A percentile compares a stretch with the other conserved stretches of the same genome.
These are phyloP conservation scores for Drosophila flavopinicola DNA, from an alignment of 2,888 invertebrate genomes.

Conservation along the genomic window DNA sequence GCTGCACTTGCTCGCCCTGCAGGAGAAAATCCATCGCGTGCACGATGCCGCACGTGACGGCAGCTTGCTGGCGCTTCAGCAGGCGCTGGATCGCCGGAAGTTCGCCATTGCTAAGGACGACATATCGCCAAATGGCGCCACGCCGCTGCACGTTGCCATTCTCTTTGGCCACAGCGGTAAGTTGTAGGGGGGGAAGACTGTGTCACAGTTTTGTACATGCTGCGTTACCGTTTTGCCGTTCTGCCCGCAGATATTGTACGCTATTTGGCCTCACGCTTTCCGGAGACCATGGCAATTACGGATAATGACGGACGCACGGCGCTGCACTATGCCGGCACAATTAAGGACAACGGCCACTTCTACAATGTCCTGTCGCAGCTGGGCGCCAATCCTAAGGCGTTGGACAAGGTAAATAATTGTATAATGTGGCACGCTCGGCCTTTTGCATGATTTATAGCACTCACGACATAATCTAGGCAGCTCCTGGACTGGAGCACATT, in stretches of 20 bases:
- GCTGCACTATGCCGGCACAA: conserved; percentile 93
- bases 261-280: conserved; percentile 91
- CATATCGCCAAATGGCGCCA: conserved; percentile 92
- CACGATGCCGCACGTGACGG: conserved; percentile 94
- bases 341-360: conserved; percentile 94
- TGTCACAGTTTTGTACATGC: conserved; percentile 15
- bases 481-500: not conserved
- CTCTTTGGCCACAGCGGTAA: conserved; percentile 92
- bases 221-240: conserved; percentile 2
- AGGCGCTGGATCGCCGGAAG: conserved; percentile 94
- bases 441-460: conserved; percentile 29
- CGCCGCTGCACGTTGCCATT: conserved; percentile 94
- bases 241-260: conserved; percentile 83
- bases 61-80: conserved; percentile 92
- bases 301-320: conserved; percentile 94
- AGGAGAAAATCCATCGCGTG: conserved; percentile 95
- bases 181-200: conserved; percentile 8
- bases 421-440: not conserved
- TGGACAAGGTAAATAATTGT: conserved; percentile 90
- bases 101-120: conserved; percentile 95
- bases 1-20: conserved; percentile 31
- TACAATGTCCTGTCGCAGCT: conserved; percentile 93
- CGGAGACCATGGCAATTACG: conserved; percentile 92
- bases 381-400: conserved; percentile 92
- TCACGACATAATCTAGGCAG: not conserved